Base-by-base conservation (phyloP, 2,113 vertebrate species). In the Neolamprologus devosi region DNA sequence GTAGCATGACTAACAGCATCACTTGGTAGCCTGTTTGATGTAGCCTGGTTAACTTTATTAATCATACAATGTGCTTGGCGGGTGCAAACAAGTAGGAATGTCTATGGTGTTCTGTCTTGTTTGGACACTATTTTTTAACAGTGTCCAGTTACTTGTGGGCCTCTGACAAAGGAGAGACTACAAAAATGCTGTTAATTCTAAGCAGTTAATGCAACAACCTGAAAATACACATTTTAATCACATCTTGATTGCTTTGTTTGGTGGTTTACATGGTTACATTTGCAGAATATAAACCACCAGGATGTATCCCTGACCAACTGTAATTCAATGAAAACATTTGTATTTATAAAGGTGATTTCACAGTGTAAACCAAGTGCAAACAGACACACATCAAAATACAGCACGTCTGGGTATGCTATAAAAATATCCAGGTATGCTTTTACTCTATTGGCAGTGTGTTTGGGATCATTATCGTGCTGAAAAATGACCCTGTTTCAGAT, bases 1-100 rank as follows among this genome's bases (percentile, higher is more conserved):
- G 80, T 87, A 68, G 63, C 65, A 78, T 88, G 85, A 89, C 88
- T 84, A 86, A 89, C 60, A 83, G 83, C 85, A 78, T 91, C 85
- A 89, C 73, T 83, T 89, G 51, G 53, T 78, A 80, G 49, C 37
- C 37, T 65, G 83, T 88, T 83, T 75, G 83, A 90, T 90, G 37
- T 70, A 86, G 42, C 45, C 45, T 78, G 73, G 17, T 83, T 81
- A 85, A 84, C 88, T 92, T 78, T 85, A 81, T 90, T 87, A 91
- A 88, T 93, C 86, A 91, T 85, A 26, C 49, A 58, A 80, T 42
- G 86, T 78, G 49, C 60, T 79, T 80, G 58, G 75, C 2, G 19
- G 17, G 75, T 68, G 80, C 55, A 81, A 73, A 42, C 55, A 85
- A 84, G 51, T 81, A 83, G 75, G 87, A 63, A 45, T 47, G 47